phyloP scores from a whole-genome alignment of 2,113 vertebrate genomes.

The Rhagologus leucostigma region DNA sequence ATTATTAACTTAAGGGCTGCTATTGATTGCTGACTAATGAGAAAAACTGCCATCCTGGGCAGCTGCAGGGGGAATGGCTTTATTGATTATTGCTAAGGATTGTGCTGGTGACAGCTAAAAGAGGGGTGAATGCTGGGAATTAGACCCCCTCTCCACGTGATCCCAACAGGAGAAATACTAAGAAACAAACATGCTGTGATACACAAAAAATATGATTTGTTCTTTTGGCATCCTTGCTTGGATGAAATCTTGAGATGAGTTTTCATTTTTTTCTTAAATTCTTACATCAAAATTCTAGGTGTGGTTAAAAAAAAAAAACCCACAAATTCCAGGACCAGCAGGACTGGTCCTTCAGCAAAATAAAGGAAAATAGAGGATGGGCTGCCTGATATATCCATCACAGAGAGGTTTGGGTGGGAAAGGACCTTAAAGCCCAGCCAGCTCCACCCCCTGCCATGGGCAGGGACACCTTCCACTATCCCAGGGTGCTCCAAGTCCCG shows the following conservation, averaged over 20 bases:
- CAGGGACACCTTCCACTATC: neutral
- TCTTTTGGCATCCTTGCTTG: neutral
- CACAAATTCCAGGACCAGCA: neutral
- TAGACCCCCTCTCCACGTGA: neutral
- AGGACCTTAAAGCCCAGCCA: neutral
- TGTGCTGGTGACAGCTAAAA: conserved; percentile 8
- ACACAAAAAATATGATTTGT: neutral
- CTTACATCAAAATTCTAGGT: neutral
- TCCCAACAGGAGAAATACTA: neutral
- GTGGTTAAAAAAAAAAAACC: neutral
- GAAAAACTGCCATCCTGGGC: conserved; percentile 27
- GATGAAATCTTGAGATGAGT: neutral
- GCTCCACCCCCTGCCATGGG: neutral
- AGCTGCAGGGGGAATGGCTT: conserved; percentile 15
- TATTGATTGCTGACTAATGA: conserved; percentile 66
- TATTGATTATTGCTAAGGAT: conserved; percentile 39
- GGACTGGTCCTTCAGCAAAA: neutral
- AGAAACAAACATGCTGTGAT: neutral
- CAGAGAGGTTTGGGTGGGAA: no score
- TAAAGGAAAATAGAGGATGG: neutral
- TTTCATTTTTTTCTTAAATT: neutral
- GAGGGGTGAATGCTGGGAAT: neutral
- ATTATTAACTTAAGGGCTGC: conserved; percentile 53
- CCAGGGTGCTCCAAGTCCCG: fast-evolving
- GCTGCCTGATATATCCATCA: neutral